Evolutionary conservation across 1,140 invertebrate genomes (phyloP), one percentile per base, ranked within the genome.

Genomic region (Cotesia typhae): DNA sequence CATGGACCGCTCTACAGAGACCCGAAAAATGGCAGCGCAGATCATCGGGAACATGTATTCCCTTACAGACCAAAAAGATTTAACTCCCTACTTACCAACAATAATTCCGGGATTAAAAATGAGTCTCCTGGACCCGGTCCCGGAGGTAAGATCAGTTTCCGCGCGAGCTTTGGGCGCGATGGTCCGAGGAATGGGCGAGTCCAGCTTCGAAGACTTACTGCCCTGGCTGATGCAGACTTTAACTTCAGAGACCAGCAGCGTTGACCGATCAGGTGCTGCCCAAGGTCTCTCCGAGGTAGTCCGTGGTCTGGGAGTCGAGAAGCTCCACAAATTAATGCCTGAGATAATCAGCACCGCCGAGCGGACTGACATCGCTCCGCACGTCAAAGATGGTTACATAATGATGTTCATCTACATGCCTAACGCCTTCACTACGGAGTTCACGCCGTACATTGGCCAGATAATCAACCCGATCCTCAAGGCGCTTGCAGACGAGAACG

Each of bases 361-460:
- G 86, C 88, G 95, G 71, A 92, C 92, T 1, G 97, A 99, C 84
- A 96, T 99, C 76, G 95, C 96, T 10, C 95, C 98, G 1, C 96
- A 99, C 85, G 97, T 99, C 0, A 96, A 98, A 79, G 98, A 99
- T 88, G 98, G 98, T 36, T 99, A 99, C 87, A 98, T 99, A 61
- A 98, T 99, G 96, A 97, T 99, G 95, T 99, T 99, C 84, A 99
- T 99, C 82, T 99, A 99, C 85, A 95, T 99, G 92, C 98, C 98
- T 0, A 93, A 94, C 73, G 96, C 97, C 1, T 99, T 99, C 87
- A 96, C 94, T 2, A 92, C 93, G 63, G 95, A 97, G 80, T 99
- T 99, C 83, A 94, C 95, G 4, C 94, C 94, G 0, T 99, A 99
- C 84, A 98, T 99, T 79, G 96, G 96, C 0, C 94, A 96, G 82